phyloP scores from a whole-genome alignment of 2,113 vertebrate species.

The Gymnocephalus cernua region DNA sequence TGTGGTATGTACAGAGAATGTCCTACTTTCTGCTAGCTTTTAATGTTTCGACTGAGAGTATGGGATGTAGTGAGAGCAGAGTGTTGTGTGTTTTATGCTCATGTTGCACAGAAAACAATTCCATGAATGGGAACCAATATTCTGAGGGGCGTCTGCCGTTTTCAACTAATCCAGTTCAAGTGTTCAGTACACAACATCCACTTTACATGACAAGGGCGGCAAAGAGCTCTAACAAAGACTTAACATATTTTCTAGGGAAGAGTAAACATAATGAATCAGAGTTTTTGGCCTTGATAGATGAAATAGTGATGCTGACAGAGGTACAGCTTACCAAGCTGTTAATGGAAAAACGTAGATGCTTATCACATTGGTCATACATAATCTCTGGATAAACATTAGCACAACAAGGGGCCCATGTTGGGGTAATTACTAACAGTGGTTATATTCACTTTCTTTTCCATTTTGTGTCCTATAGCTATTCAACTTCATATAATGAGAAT shows the following conservation, averaged over 20 bases:
- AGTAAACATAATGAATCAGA: constrained; percentile 6
- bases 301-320: constrained; percentile 6
- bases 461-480: background rate
- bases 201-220: background rate
- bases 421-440: background rate
- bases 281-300: constrained; percentile 5
- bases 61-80: background rate
- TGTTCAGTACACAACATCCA: constrained; percentile 5
- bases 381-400: constrained; percentile 44
- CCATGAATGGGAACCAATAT: background rate
- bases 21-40: background rate
- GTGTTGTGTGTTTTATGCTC: background rate
- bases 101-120: background rate
- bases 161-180: constrained; percentile 10
- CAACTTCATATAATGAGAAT: background rate
- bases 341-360: background rate
- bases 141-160: background rate
- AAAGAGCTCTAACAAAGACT: background rate
- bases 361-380: constrained; percentile 1
- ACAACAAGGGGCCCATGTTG: background rate
- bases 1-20: background rate
- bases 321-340: background rate
- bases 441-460: background rate
- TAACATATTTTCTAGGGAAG: background rate
- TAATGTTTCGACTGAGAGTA: background rate